Base-by-base conservation (phyloP, 2,797 vertebrate genomes). In the Gephyroberyx darwinii region DNA sequence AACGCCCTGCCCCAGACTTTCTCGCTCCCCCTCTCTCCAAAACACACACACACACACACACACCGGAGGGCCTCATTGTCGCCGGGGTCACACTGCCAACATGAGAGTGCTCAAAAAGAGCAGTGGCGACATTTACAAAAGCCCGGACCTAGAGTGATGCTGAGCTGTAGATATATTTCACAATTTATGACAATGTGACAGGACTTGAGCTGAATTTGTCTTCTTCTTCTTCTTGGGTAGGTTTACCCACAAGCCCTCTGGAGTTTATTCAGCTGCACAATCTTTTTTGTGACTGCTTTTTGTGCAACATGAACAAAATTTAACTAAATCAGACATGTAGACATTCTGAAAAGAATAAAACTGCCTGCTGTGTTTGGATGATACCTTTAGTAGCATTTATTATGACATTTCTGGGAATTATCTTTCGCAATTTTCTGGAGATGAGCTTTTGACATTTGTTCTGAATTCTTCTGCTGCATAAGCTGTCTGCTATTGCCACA, bases 21-120 rank as follows among this genome's bases (percentile, higher is more conserved):
- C 76, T 84, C 81, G 82, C 78, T 47, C 65, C 37, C 54, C 59
- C 73, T 77, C 80, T 37, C 83, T 65, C 79, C 59, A 56, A 20
- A 35, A 69, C 66, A 60, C 61, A 50, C 64, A 45, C 68, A 45
- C 68, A 45, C 22, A 45, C 45, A 52, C 68, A 90, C 69, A 89
- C 79, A 80, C 69, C 86, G 80, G 83, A 78, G 72, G 85, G 69
- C 60, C 83, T 82, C 85, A 92, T 91, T 93, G 89, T 91, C 74
- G 66, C 82, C 13, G 39, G 73, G 89, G 87, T 90, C 90, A 89
- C 82, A 71, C 64, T 86, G 78, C 66, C 77, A 48, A 87, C 68
- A 81, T 39, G 10, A 52, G 63, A 71, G 76, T 48, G 47, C 69
- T 51, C 65, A 71, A 84, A 88, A 88, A 89, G 80, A 88, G 79